Conservation (phyloP, 2,113 vertebrate genomes). For the Coryphaenoides rupestris region DNA sequence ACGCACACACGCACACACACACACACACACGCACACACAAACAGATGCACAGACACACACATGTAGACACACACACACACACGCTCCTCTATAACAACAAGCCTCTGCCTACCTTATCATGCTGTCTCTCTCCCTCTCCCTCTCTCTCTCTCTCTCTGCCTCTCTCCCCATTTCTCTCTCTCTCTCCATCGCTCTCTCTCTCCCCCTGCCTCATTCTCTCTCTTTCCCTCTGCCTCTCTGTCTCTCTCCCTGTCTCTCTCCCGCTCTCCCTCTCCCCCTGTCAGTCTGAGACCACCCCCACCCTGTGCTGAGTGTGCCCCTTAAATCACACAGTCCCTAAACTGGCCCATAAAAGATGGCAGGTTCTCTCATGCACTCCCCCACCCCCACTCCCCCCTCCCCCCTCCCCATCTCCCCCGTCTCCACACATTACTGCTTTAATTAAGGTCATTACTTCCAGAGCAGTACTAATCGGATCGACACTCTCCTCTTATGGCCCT, state of each 20-base stretch:
- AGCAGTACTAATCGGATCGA: slow-evolving; percentile 76
- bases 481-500: slow-evolving; percentile 46
- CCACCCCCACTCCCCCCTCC: slow-evolving; percentile 30
- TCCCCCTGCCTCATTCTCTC: slow-evolving; percentile 8
- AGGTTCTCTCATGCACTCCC: slow-evolving; percentile 51
- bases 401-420: too few species aligned
- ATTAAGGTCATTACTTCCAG: slow-evolving; percentile 83
- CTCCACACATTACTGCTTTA: slow-evolving; percentile 77
- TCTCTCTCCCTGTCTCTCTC: neutral
- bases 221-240: slow-evolving; percentile 11
- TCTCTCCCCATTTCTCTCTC: slow-evolving; percentile 29
- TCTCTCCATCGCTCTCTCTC: slow-evolving; percentile 6
- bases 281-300: slow-evolving; percentile 6
- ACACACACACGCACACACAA: too few species aligned
- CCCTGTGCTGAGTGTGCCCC: slow-evolving; percentile 45
- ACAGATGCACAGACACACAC: too few species aligned
- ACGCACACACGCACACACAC: too few species aligned
- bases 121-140: slow-evolving; percentile 6
- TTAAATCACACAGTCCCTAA: slow-evolving; percentile 73
- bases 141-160: slow-evolving; percentile 24
- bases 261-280: neutral
- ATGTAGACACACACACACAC: too few species aligned
- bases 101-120: too few species aligned
- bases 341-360: slow-evolving; percentile 72
- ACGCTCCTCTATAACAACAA: neutral